phyloP scores from a whole-genome alignment of 1,140 invertebrate species.

The Phenacoccus solenopsis region DNA sequence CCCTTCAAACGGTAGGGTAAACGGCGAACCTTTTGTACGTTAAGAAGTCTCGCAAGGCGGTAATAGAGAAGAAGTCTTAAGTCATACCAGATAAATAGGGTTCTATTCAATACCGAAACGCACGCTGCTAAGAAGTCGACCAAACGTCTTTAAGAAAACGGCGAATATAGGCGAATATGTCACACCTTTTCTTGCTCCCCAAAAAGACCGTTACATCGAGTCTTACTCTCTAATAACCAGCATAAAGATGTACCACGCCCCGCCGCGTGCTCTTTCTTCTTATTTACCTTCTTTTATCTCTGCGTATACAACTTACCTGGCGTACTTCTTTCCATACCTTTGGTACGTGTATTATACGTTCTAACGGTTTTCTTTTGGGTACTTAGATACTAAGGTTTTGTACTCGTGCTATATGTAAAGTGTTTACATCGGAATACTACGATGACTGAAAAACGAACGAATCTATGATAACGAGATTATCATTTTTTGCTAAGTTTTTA shows the following conservation, averaged over 20 bases:
- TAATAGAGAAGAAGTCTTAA: background rate
- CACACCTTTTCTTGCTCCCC: background rate
- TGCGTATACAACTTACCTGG: too few species aligned
- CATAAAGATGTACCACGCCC: background rate
- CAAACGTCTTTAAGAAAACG: background rate
- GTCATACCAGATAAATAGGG: background rate
- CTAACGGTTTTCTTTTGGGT: too few species aligned
- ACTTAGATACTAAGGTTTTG: too few species aligned
- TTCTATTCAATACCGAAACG: background rate
- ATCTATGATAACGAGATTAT: too few species aligned
- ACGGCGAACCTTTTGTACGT: background rate
- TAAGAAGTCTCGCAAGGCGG: background rate
- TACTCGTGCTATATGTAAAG: too few species aligned
- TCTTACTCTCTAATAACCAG: too few species aligned
- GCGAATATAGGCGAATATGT: too few species aligned
- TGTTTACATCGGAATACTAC: too few species aligned
- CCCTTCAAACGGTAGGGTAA: background rate
- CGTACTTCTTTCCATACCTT: too few species aligned
- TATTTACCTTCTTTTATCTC: background rate
- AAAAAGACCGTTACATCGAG: background rate
- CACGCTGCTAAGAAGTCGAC: background rate
- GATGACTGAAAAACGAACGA: too few species aligned
- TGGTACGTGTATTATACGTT: too few species aligned
- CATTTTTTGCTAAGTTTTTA: too few species aligned
- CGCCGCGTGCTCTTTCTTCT: background rate